Conservation (phyloP, 2,888 invertebrate species). For the Tillus elongatus region DNA sequence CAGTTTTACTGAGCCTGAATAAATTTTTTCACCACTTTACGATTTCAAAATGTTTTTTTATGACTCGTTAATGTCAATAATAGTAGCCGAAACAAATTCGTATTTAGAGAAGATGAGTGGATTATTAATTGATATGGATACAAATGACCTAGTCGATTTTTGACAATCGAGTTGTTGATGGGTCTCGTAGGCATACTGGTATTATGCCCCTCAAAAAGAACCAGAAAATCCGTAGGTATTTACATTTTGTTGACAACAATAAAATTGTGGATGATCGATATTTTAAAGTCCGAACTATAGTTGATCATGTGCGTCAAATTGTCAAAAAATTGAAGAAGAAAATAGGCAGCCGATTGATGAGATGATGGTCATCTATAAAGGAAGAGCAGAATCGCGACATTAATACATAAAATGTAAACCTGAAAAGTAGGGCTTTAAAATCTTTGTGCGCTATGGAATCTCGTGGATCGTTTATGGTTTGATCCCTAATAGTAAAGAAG, state of each 20-base stretch:
- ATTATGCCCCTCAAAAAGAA: not conserved
- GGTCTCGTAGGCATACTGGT: not conserved
- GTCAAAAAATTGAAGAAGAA: not conserved
- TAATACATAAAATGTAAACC: conserved; percentile 1
- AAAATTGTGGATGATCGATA: not conserved
- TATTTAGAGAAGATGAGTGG: too few relatives aligned
- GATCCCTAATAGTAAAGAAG: not conserved
- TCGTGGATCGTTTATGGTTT: conserved; percentile 4
- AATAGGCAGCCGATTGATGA: not conserved
- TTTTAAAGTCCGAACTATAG: not conserved
- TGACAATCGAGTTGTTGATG: not conserved
- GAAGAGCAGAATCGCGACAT: not conserved
- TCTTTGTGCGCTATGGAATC: not conserved
- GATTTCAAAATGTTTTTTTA: too few relatives aligned
- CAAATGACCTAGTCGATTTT: too few relatives aligned
- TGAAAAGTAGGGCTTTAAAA: too few relatives aligned
- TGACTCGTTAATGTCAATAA: too few relatives aligned
- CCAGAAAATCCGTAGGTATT: not conserved
- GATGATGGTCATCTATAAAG: conserved; percentile 1
- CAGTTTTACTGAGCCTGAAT: too few relatives aligned
- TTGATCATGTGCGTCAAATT: not conserved
- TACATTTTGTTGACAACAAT: not conserved
- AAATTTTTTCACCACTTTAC: too few relatives aligned
- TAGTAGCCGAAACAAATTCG: too few relatives aligned
- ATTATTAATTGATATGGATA: too few relatives aligned